phyloP scores from a whole-genome alignment of 1,140 invertebrate species.

The Hypothenemus hampei region DNA sequence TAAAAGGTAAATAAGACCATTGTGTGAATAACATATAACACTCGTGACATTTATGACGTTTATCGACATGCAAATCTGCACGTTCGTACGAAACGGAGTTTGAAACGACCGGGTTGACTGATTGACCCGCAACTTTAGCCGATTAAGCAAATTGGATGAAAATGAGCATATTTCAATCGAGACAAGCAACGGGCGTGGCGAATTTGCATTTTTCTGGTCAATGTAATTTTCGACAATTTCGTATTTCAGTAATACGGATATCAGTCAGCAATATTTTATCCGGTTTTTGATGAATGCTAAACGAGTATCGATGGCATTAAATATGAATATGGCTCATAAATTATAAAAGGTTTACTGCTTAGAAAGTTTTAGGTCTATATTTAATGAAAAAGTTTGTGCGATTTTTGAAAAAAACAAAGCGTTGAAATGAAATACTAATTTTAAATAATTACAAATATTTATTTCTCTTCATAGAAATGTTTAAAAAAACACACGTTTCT shows the following conservation, averaged over 20 bases:
- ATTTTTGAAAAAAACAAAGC: too few relatives aligned
- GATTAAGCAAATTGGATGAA: background rate
- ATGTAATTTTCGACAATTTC: background rate
- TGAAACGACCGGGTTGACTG: background rate
- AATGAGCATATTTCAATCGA: background rate
- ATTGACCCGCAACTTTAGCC: conserved; percentile 2
- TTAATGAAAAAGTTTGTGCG: too few relatives aligned
- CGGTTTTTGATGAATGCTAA: background rate
- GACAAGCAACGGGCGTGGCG: background rate
- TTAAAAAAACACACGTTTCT: too few relatives aligned
- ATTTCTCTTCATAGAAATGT: too few relatives aligned
- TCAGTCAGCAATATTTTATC: background rate
- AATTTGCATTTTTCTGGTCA: conserved; percentile 1
- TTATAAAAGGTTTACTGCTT: too few relatives aligned
- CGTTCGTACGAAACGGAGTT: background rate
- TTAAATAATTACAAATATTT: too few relatives aligned
- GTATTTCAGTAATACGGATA: background rate
- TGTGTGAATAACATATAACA: background rate
- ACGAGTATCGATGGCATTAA: background rate
- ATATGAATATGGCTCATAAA: background rate
- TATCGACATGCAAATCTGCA: background rate
- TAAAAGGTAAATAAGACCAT: too few relatives aligned
- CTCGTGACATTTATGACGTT: background rate
- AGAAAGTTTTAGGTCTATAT: too few relatives aligned
- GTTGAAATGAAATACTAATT: too few relatives aligned